phyloP scores from a whole-genome alignment of 2,113 vertebrate genomes.

The Ptychochromis oligacanthus region DNA sequence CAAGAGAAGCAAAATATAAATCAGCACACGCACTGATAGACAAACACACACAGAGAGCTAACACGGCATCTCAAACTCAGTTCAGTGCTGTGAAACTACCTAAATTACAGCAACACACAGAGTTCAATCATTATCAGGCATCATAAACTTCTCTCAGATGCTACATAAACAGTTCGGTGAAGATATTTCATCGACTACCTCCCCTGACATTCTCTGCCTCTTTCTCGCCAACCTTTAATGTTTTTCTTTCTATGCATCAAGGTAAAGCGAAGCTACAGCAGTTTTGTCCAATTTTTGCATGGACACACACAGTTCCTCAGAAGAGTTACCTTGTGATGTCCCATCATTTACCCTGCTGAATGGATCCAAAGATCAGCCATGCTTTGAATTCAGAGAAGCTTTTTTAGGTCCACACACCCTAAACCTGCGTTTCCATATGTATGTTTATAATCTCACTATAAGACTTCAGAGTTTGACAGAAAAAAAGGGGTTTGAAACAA shows the following conservation, averaged over 20 bases:
- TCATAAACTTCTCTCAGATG: conserved; percentile 14
- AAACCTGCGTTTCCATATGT: background rate
- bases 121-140: conserved; percentile 3
- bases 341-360: conserved; percentile 23
- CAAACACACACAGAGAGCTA: background rate
- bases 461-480: background rate
- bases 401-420: background rate
- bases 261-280: background rate
- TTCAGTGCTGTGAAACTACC: conserved; percentile 11
- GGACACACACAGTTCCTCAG: conserved; percentile 5
- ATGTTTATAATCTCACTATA: background rate
- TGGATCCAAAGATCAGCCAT: background rate
- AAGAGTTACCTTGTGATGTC: background rate
- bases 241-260: conserved; percentile 12
- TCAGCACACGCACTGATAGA: background rate
- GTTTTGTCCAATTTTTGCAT: background rate
- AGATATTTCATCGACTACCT: background rate
- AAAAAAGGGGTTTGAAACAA: background rate
- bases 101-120: conserved; percentile 19
- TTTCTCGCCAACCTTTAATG: background rate
- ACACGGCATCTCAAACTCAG: conserved; percentile 1
- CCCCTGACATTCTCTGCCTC: background rate
- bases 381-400: conserved; percentile 35
- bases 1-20: conserved; percentile 4
- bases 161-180: background rate